Conservation (phyloP, 2,113 vertebrate species). For the Myxocyprinus asiaticus region DNA sequence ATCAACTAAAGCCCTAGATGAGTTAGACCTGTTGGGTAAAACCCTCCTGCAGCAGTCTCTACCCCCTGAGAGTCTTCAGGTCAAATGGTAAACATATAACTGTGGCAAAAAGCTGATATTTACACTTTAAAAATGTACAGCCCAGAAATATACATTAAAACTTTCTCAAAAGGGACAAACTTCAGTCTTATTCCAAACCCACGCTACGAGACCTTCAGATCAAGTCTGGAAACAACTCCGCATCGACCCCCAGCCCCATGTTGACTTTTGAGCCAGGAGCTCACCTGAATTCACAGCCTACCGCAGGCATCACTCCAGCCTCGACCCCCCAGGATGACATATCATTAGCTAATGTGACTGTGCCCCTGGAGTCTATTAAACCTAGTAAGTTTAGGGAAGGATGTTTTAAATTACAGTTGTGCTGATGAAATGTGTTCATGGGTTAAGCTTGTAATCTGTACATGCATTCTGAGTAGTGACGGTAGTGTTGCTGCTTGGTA, state of each 20-base stretch:
- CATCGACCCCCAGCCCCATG: slow-evolving; percentile 44
- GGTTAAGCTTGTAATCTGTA: neutral
- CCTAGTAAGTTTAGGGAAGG: slow-evolving; percentile 82
- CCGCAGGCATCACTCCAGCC: slow-evolving; percentile 61
- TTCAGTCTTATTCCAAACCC: slow-evolving; percentile 79
- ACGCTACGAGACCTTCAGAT: slow-evolving; percentile 90
- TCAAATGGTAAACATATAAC: slow-evolving; percentile 83
- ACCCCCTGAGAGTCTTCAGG: slow-evolving; percentile 88
- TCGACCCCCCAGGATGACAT: slow-evolving; percentile 61
- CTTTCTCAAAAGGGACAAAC: slow-evolving; percentile 82
- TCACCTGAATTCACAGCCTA: slow-evolving; percentile 57
- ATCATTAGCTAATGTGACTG: slow-evolving; percentile 81
- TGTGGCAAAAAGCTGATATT: too few species aligned
- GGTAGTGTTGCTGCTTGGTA: neutral
- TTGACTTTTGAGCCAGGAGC: slow-evolving; percentile 59
- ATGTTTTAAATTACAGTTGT: neutral
- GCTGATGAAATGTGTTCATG: neutral
- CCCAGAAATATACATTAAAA: too few species aligned
- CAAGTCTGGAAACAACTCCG: slow-evolving; percentile 68
- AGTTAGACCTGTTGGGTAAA: slow-evolving; percentile 91
- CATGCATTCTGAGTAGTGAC: neutral
- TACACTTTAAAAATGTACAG: too few species aligned
- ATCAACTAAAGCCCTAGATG: slow-evolving; percentile 82
- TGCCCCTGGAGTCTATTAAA: slow-evolving; percentile 94
- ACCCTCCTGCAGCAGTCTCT: slow-evolving; percentile 90